A percentile compares a stretch with the other conserved stretches of the same genome.
phyloP scores from a whole-genome alignment of 2,113 vertebrate species.

The Leptodactylus fuscus region DNA sequence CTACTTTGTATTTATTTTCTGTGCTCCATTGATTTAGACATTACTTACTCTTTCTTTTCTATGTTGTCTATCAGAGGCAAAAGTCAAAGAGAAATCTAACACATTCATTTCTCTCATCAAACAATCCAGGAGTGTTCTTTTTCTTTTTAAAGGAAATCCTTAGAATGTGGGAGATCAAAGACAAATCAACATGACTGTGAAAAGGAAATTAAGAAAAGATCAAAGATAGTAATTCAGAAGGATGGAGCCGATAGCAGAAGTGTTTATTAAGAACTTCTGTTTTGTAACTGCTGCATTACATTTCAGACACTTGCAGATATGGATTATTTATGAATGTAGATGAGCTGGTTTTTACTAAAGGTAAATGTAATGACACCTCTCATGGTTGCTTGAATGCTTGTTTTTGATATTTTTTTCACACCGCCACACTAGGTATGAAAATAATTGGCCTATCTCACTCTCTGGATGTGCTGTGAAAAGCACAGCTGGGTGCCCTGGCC shows the following conservation, averaged over 20 bases:
- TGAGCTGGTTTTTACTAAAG: conserved; percentile 49
- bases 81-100: conserved; percentile 7
- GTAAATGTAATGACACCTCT: conserved; percentile 44
- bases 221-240: conserved; percentile 54
- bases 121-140: conserved; percentile 17
- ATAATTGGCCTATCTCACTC: conserved; percentile 29
- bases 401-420: conserved; percentile 19
- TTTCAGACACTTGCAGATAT: conserved; percentile 54
- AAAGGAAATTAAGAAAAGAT: conserved; percentile 57
- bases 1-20: not conserved
- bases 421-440: not conserved
- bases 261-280: conserved; percentile 59
- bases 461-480: conserved; percentile 12
- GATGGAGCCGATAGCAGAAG: conserved; percentile 25
- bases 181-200: conserved; percentile 50
- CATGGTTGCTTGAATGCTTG: conserved; percentile 40
- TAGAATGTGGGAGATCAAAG: conserved; percentile 49
- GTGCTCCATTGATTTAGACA: not conserved
- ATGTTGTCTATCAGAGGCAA: not conserved
- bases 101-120: conserved; percentile 31
- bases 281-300: conserved; percentile 49
- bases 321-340: conserved; percentile 55
- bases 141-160: conserved; percentile 41
- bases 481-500: conserved; percentile 12
- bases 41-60: not conserved